phyloP scores from a whole-genome alignment of 2,113 vertebrate species.

The Podarcis cretensis region DNA sequence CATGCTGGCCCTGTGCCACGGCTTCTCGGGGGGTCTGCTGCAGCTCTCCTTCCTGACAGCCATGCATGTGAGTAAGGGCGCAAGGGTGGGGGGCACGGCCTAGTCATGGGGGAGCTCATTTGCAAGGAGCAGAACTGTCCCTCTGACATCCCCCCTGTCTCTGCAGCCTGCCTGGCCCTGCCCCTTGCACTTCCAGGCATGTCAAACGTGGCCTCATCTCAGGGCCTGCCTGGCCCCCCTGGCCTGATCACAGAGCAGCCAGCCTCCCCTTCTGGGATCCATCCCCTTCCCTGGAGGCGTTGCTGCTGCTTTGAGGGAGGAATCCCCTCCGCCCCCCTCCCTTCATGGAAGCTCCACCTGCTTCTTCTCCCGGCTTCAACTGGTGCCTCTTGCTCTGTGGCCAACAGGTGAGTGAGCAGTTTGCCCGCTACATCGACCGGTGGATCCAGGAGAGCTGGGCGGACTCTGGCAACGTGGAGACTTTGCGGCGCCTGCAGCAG shows the following conservation, averaged over 20 bases:
- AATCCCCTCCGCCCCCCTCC: not conserved
- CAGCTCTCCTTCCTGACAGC: constrained; percentile 88
- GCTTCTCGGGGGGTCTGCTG: constrained; percentile 87
- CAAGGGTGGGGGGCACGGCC: fast-evolving
- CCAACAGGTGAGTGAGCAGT: constrained; percentile 89
- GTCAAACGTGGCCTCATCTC: no score
- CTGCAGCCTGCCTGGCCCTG: not conserved
- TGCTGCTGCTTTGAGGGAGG: not conserved
- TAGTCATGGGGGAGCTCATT: fast-evolving
- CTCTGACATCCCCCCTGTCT: not conserved
- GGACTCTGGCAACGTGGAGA: constrained; percentile 70
- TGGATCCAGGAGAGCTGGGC: constrained; percentile 81
- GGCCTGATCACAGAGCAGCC: no score
- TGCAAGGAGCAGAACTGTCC: no score
- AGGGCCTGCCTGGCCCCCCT: not conserved
- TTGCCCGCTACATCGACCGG: constrained; percentile 91
- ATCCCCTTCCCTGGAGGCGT: not conserved
- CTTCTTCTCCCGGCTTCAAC: not conserved
- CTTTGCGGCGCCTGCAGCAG: constrained; percentile 80
- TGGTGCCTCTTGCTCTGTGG: not conserved
- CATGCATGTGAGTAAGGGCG: constrained; percentile 83
- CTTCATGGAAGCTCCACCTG: not conserved
- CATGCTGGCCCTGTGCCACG: constrained; percentile 83
- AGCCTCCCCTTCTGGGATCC: not conserved
- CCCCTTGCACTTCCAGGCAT: no score